Base-by-base conservation (phyloP, 37 sponge, comb jelly and placozoan genomes). In the Chondrilla cf. caribensis region DNA sequence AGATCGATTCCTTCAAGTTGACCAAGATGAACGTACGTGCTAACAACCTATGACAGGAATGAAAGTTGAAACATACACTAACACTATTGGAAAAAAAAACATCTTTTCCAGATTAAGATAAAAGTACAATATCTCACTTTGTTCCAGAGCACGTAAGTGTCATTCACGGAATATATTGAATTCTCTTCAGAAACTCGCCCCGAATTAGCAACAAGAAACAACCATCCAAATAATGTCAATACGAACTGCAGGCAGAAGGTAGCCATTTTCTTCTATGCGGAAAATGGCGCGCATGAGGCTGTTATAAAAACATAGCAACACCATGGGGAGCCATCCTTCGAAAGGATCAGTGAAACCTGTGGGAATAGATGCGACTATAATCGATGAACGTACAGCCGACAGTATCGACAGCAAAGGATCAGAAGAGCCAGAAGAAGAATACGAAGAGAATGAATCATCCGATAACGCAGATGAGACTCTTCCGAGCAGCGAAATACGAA, bases 11-110 rank as follows among this genome's bases (percentile, higher is more conserved):
- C 68, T 44, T 84, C 89, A 54, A 84, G 28, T 37, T 36, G 55
- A 0, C 88, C 88, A 42, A 37, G 77, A 3, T 73, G 75, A 3
- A 89, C 81, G 58, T 81, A 41, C 5, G 28, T 21, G 28, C 80
- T 55, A 2, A 89, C 89, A 51, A 89, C 82, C 89, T 89, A 54
- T 36, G 60, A 0, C 77, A 14, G 26, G 66, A 55, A n/a, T n/a
- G n/a, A n/a, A n/a, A n/a, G n/a, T n/a, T n/a, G n/a, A n/a, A n/a
- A n/a, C n/a, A n/a, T n/a, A n/a, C n/a, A n/a, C n/a, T n/a, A n/a
- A n/a, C n/a, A n/a, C n/a, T n/a, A n/a, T n/a, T n/a, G n/a, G n/a
- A n/a, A n/a, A n/a, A n/a, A n/a, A n/a, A n/a, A n/a, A n/a, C n/a
- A n/a, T n/a, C n/a, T n/a, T n/a, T n/a, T n/a, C n/a, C n/a, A n/a